Base-by-base conservation (phyloP, 2,797 vertebrate genomes). In the Clarias pachynema region DNA sequence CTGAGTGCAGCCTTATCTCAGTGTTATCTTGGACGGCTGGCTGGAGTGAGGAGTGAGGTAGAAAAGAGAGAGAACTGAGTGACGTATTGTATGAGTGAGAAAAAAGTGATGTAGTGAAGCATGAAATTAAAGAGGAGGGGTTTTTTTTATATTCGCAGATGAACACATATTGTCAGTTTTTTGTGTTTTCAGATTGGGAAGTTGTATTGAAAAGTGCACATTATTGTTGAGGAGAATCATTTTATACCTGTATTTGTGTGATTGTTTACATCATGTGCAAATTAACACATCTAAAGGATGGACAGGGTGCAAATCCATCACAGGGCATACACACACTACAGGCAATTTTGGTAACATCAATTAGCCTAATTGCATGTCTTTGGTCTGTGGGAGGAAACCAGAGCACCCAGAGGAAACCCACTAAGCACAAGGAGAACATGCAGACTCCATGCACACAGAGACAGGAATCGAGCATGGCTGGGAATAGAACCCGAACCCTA, bases 1-100 rank as follows among this genome's bases (percentile, higher is more conserved):
- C 59, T 84, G 44, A 84, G 59, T 86, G 80, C 75, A 66, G 62
- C 34, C 69, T 86, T 88, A 86, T 86, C 82, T 79, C 26, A 72
- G 20, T 81, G 20, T 78, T 84, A 86, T 84, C 85, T 83, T 66
- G 12, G 20, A 79, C 22, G 63, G 75, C 29, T 57, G 75, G 66
- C 81, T 78, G 29, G 34, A 59, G 24, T 40, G 79, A 81, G 79
- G 31, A 79, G 53, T 63, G 29, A 75, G 57, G 18, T 69, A 73
- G 72, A 73, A 37, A 56, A 29, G 70, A 22, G 37, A 62, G 31
- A 49, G 81, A 60, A 44, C 22, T 72, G 49, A 68, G 26, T 84
- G 60, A 73, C n/a, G n/a, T 22, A 24, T 22, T 29, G 31, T 59
- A 26, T 40, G n/a, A 66, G 37, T 29, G 14, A 77, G 57, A 65